Conservation (phyloP, 2,888 invertebrate genomes). For the Leptothorax acervorum region DNA sequence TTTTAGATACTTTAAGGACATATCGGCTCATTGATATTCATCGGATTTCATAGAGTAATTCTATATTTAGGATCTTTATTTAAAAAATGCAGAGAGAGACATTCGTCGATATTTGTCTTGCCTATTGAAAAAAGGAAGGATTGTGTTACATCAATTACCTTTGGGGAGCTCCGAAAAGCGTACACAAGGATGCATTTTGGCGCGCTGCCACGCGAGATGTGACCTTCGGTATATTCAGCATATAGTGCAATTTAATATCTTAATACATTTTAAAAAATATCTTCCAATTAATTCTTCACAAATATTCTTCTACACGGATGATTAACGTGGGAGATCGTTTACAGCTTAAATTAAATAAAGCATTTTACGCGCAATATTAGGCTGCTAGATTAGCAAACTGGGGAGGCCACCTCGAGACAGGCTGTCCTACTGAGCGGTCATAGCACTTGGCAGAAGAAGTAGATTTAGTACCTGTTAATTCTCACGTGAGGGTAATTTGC, state of each 20-base stretch:
- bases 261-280: background rate
- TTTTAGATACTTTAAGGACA: background rate
- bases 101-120: background rate
- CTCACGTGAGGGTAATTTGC: constrained; percentile 64
- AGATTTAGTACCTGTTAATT: constrained; percentile 74
- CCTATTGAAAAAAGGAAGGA: constrained; percentile 7
- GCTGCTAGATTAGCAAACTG: constrained; percentile 22
- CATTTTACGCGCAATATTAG: background rate
- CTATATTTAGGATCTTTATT: background rate
- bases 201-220: constrained; percentile 28
- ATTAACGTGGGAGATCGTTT: background rate
- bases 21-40: background rate
- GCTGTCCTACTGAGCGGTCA: constrained; percentile 64
- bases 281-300: background rate
- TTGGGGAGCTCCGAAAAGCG: constrained; percentile 31
- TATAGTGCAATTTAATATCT: constrained; percentile 32
- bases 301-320: background rate
- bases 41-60: background rate
- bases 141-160: constrained; percentile 40
- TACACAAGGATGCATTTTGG: constrained; percentile 38
- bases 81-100: background rate
- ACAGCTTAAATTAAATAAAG: constrained; percentile 13
- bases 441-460: constrained; percentile 67
- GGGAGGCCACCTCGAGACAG: constrained; percentile 62
- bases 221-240: constrained; percentile 51